Evolutionary conservation across 2,888 invertebrate genomes (phyloP).

Genomic region (Drosophila demipolita): DNA sequence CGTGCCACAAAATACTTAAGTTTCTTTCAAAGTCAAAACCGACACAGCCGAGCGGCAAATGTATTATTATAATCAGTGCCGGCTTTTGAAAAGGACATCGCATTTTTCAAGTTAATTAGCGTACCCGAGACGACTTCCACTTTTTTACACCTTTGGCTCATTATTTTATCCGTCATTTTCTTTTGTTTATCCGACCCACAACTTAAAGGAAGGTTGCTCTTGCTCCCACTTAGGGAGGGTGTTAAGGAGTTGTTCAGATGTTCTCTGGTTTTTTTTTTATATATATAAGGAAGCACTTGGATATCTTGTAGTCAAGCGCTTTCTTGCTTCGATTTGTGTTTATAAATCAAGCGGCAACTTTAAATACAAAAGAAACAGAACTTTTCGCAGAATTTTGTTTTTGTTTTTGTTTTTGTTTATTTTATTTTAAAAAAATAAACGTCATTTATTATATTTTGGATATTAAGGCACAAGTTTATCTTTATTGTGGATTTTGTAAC

Average conservation of each 20-base stretch:
- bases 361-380: conserved; percentile 23
- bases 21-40: not conserved
- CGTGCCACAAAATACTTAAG: conserved; percentile 13
- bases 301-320: not conserved
- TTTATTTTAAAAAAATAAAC: not conserved
- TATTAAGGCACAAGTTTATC: conserved; percentile 25
- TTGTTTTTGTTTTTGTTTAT: not conserved
- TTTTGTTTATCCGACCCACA: conserved; percentile 34
- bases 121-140: conserved; percentile 44
- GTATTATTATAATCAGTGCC: conserved; percentile 40
- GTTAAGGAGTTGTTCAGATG: not conserved
- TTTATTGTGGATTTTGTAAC: conserved; percentile 25
- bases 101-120: conserved; percentile 76
- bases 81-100: conserved; percentile 32
- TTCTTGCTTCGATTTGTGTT: conserved; percentile 5
- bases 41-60: not conserved
- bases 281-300: not conserved
- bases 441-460: conserved; percentile 20
- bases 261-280: not conserved
- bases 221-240: not conserved
- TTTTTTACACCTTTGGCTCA: conserved; percentile 74
- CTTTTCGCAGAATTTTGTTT: conserved; percentile 26
- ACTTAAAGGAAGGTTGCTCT: conserved; percentile 9
- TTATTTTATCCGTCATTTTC: conserved; percentile 58
- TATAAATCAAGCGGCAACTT: conserved; percentile 57